Percentiles rank a stretch among this genome's conserved stretches.
These are phyloP conservation scores for Oscheius sp. DNA, from an alignment of 1,140 invertebrate species.

Conservation along the genomic window DNA sequence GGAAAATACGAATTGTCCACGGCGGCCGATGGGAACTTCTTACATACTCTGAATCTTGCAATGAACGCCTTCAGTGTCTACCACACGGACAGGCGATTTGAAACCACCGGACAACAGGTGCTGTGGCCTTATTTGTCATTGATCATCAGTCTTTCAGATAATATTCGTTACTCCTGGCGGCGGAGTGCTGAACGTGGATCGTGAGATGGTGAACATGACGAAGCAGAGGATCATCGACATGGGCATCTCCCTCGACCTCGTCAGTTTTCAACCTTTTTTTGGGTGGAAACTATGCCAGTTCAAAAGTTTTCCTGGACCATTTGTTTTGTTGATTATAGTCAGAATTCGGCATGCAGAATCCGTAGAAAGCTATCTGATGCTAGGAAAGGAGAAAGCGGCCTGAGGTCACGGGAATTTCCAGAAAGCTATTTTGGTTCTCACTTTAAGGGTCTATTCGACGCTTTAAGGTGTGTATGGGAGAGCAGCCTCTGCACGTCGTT, in stretches of 20 bases:
- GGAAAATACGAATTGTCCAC: constrained; percentile 74
- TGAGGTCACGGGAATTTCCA: too few relatives aligned
- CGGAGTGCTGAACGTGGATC: constrained; percentile 90
- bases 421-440: too few relatives aligned
- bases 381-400: too few relatives aligned
- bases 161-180: constrained; percentile 96
- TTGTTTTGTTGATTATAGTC: too few relatives aligned
- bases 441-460: background rate
- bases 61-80: constrained; percentile 88
- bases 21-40: constrained; percentile 89
- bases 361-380: too few relatives aligned
- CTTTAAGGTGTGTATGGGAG: constrained; percentile 81
- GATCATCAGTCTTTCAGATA: constrained; percentile 44
- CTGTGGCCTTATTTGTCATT: background rate
- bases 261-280: background rate
- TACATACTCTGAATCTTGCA: constrained; percentile 74
- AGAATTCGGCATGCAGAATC: too few relatives aligned
- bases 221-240: constrained; percentile 98
- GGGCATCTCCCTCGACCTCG: constrained; percentile 73
- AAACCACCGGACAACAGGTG: constrained; percentile 91
- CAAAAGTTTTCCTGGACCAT: background rate
- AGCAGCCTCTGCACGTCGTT: constrained; percentile 95
- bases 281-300: background rate
- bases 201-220: constrained; percentile 92
- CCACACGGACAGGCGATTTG: constrained; percentile 93